Base-by-base conservation (phyloP, 2,113 vertebrate species). In the Thamnaconus septentrionalis region DNA sequence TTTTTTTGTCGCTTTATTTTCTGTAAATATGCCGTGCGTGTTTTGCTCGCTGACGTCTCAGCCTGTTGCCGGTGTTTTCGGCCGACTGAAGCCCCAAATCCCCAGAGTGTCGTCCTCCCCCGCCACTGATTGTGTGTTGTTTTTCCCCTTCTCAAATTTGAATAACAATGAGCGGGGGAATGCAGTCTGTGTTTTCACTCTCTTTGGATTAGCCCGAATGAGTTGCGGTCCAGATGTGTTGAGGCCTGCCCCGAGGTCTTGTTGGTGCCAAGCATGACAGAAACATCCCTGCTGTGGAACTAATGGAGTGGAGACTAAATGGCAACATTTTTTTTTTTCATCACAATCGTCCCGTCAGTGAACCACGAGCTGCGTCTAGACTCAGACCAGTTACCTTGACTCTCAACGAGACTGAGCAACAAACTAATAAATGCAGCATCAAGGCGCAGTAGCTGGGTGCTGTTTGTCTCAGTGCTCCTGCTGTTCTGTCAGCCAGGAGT, bases 161-260 rank as follows among this genome's bases (percentile, higher is more conserved):
- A 85, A 86, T 88, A 83, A 88, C 80, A 86, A 86, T 85, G 66
- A 79, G 75, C 5, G 9, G 66, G 78, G 77, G 79, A 81, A 82
- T 87, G 82, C 61, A 63, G 12, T 47, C 60, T 64, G 66, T 79
- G 69, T 70, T 78, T 67, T 79, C 75, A 62, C 62, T 60, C 64
- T 74, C 54, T 62, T 63, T 66, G 53, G 54, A 70, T 71, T 57
- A 69, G 74, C 81, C 64, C 46, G 67, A 76, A 69, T 71, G 65
- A 73, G 71, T 70, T 3, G 7, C 56, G 61, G 60, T 56, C 81
- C 85, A 83, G 85, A 81, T 86, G 81, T 83, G 80, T 62, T 72
- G 57, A 53, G 72, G 45, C 54, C 54, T 69, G 42, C 53, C 71
- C 60, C 4, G 7, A 67, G 69, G 79, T 59, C 65, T 83, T 73